Conservation (phyloP, 2,888 invertebrate species). For the Yponomeuta plumbellus region DNA sequence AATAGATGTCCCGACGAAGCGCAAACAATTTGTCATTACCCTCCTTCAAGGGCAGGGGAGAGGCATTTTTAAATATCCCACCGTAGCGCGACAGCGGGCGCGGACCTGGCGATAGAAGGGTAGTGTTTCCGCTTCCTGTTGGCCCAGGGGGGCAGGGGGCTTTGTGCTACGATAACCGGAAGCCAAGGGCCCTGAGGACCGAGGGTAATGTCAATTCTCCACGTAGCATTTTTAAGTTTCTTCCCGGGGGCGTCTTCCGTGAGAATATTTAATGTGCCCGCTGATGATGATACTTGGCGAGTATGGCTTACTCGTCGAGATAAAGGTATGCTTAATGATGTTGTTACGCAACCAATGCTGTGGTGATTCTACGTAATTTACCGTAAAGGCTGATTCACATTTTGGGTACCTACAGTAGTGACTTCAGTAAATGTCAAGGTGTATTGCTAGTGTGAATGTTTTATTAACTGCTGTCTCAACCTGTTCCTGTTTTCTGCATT, state of each 20-base stretch:
- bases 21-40: conserved; percentile 41
- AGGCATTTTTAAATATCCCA: conserved; percentile 54
- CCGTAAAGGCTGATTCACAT: not conserved
- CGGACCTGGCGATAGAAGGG: conserved; percentile 72
- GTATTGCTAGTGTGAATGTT: too few relatives aligned
- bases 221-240: conserved; percentile 50
- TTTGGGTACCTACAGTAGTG: too few relatives aligned
- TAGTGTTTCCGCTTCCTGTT: conserved; percentile 71
- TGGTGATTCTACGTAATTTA: not conserved
- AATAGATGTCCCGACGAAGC: not conserved
- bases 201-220: conserved; percentile 65
- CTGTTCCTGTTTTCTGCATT: too few relatives aligned
- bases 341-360: not conserved
- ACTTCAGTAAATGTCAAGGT: too few relatives aligned
- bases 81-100: conserved; percentile 47
- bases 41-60: conserved; percentile 43
- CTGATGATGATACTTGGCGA: conserved; percentile 15
- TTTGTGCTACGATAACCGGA: conserved; percentile 76
- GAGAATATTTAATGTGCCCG: conserved; percentile 32
- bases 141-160: conserved; percentile 40
- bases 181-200: conserved; percentile 68
- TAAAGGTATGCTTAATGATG: conserved; percentile 2
- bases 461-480: too few relatives aligned
- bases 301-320: conserved; percentile 8
- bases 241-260: conserved; percentile 49